These are phyloP conservation scores for Dascyllus trimaculatus DNA, from an alignment of 2,113 vertebrate species.

Conservation along the genomic window DNA sequence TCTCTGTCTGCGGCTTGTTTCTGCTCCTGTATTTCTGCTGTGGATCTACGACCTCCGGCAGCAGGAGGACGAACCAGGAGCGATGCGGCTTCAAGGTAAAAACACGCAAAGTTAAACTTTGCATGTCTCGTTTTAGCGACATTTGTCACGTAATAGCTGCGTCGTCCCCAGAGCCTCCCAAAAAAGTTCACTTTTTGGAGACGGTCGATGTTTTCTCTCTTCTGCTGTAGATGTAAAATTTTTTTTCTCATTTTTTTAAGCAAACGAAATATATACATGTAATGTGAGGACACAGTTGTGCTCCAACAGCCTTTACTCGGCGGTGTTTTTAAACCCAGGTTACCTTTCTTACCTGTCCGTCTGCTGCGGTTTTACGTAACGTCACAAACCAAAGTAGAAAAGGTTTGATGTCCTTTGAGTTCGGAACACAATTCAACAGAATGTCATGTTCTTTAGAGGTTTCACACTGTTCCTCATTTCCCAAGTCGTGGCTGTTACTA, in stretches of 20 bases:
- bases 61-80: conserved; percentile 61
- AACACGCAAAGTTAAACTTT: not conserved
- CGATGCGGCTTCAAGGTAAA: conserved; percentile 71
- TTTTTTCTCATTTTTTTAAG: not conserved
- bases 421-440: not conserved
- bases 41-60: conserved; percentile 43
- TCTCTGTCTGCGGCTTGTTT: conserved; percentile 48
- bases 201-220: not conserved
- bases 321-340: not conserved
- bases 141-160: not conserved
- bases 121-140: not conserved
- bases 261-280: not conserved
- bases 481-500: not conserved
- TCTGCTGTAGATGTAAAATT: not conserved
- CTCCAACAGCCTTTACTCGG: rapidly evolving
- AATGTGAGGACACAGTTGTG: not conserved
- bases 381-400: conserved; percentile 1
- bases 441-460: not conserved
- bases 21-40: conserved; percentile 16
- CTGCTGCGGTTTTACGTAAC: not conserved
- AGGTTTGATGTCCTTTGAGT: not conserved
- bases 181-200: not conserved
- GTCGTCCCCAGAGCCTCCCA: conserved; percentile 2
- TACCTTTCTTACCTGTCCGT: conserved; percentile 52
- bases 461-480: no score